A percentile compares a stretch with the other conserved stretches of the same genome.
phyloP scores from a whole-genome alignment of 2,888 invertebrate species.

The Stratiomys singularior region DNA sequence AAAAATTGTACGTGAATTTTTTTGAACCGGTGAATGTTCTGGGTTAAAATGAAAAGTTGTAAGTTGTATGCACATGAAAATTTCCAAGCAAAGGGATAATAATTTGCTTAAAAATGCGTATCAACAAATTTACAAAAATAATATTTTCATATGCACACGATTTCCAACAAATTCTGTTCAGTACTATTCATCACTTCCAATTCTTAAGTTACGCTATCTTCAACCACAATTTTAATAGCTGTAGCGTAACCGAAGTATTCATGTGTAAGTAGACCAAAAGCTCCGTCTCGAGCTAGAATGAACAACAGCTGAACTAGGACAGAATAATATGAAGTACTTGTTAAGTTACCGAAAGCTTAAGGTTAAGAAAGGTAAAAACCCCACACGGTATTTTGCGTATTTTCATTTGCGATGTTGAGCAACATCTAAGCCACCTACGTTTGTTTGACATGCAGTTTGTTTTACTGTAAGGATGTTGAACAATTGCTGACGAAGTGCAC shows the following conservation, averaged over 20 bases:
- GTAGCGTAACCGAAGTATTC: neutral
- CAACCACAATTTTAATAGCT: too few relatives aligned
- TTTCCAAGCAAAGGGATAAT: too few relatives aligned
- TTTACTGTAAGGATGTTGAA: conserved; percentile 8
- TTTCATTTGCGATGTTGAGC: neutral
- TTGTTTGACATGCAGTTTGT: neutral
- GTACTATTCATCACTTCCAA: too few relatives aligned
- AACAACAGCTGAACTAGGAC: neutral
- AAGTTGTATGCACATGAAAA: too few relatives aligned
- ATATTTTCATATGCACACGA: too few relatives aligned
- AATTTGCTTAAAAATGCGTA: too few relatives aligned
- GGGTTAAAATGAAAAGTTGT: too few relatives aligned
- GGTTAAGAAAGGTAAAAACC: neutral
- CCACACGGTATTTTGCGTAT: neutral
- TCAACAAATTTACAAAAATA: too few relatives aligned
- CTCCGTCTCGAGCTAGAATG: neutral
- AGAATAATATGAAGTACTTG: conserved; percentile 1
- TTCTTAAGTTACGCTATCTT: too few relatives aligned
- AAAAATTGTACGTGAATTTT: too few relatives aligned
- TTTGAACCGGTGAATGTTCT: too few relatives aligned
- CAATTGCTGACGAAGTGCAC: conserved; percentile 39
- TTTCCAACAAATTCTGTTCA: too few relatives aligned
- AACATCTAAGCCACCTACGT: conserved; percentile 9
- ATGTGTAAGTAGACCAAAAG: neutral
- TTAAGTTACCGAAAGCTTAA: neutral